Conservation (phyloP, 2,113 vertebrate species). For the Todiramphus chloris region DNA sequence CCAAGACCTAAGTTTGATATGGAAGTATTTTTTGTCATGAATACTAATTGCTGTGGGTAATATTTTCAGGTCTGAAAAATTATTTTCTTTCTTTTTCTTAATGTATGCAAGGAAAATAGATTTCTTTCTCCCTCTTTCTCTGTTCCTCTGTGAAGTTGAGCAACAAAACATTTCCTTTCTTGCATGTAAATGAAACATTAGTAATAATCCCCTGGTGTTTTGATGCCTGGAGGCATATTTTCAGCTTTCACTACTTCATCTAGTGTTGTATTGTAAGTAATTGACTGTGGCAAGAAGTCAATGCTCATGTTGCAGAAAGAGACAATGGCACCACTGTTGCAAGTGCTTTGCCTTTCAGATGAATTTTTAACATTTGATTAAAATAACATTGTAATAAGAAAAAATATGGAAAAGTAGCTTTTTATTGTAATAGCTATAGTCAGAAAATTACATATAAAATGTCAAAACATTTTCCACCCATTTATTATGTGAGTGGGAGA, state of each 20-base stretch:
- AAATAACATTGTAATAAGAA: not conserved
- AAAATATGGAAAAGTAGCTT: not conserved
- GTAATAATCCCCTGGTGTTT: constrained; percentile 65
- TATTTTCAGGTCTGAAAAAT: not conserved
- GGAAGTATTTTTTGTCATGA: not conserved
- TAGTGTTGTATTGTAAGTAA: constrained; percentile 66
- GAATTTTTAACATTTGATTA: constrained; percentile 64
- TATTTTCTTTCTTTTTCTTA: not conserved
- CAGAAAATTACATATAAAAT: not conserved
- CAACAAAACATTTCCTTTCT: constrained; percentile 41
- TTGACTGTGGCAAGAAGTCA: constrained; percentile 70
- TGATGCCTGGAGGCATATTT: constrained; percentile 62
- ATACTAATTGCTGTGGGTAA: not conserved
- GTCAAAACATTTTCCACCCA: not conserved
- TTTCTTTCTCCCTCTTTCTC: not conserved
- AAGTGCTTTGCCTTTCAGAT: constrained; percentile 57
- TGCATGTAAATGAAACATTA: constrained; percentile 71
- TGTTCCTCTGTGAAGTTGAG: not conserved
- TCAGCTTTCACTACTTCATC: constrained; percentile 66
- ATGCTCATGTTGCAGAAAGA: constrained; percentile 55
- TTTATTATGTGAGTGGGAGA: not conserved
- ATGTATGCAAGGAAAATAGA: not conserved
- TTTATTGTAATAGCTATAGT: not conserved
- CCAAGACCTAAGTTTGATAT: not conserved
- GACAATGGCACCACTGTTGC: constrained; percentile 40